Evolutionary conservation across 2,797 vertebrate species (phyloP), one percentile per base, ranked within the genome.

Genomic region (Cichlasoma orientale): DNA sequence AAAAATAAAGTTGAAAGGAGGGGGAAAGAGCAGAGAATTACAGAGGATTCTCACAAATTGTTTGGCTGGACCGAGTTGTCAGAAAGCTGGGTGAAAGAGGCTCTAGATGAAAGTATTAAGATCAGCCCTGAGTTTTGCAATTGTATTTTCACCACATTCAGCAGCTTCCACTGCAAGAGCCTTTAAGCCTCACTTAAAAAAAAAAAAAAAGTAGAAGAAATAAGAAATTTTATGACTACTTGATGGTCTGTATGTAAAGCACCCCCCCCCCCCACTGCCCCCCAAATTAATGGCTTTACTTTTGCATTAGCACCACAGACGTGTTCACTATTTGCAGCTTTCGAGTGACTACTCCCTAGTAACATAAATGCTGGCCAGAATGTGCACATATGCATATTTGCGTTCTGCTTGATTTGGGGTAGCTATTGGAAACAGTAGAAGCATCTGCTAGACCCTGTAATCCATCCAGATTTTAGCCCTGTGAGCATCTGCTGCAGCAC

Each of bases 381-480:
- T 29, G 23, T 68, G 75, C 70, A 79, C 74, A 75, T 41, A 70
- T 77, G 74, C 47, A 66, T 57, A 58, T 70, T 52, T 69, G 23
- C 7, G 36, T 80, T 85, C 73, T 77, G 85, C 74, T 68, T 85
- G 80, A 82, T 79, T 88, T 75, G 72, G 72, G 55, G 73, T 41
- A 44, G 75, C 71, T 56, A 41, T 73, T 91, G 83, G 86, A 87
- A 89, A 88, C 89, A 92, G 88, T 88, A 80, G 90, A 83, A 92
- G 89, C 94, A 94, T 94, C 93, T 95, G 94, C 90, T 94, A 70
- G 88, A 86, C 88, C 58, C 90, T 92, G 90, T 95, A 94, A 95
- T 94, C 91, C 87, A 81, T 92, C 90, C 94, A 93, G 91, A 90
- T 92, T 92, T 92, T 53, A 86, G 87, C 78, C 79, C 74, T 33